Conservation (phyloP, 2,888 invertebrate genomes). For the Chrysopilus asiliformis region DNA sequence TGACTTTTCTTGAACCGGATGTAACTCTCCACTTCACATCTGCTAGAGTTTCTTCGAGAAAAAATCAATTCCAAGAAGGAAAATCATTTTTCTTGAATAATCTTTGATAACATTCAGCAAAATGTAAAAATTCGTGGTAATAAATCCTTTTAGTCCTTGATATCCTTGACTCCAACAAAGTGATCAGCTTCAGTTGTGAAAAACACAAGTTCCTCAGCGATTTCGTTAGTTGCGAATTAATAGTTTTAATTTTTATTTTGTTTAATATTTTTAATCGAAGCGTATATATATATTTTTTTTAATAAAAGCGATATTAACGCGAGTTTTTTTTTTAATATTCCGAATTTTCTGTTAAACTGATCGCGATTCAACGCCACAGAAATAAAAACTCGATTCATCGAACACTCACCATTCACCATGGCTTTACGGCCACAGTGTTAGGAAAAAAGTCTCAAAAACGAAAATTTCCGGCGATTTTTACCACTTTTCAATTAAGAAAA, state of each 20-base stretch:
- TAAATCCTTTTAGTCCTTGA: too few species aligned
- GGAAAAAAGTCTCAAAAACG: conserved; percentile 5
- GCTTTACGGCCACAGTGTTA: conserved; percentile 32
- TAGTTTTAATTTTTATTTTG: neutral
- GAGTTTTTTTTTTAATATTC: neutral
- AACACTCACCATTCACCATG: conserved; percentile 33
- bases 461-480: conserved; percentile 9
- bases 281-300: neutral
- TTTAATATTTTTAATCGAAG: too few species aligned
- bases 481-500: conserved; percentile 11
- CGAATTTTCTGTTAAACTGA: neutral
- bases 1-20: too few species aligned
- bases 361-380: conserved; percentile 7
- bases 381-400: conserved; percentile 1
- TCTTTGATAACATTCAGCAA: too few species aligned
- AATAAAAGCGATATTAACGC: neutral
- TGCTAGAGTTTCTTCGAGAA: too few species aligned
- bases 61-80: too few species aligned
- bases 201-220: neutral
- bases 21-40: too few species aligned
- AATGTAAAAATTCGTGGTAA: too few species aligned
- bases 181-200: neutral
- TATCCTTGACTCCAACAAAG: neutral
- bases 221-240: neutral
- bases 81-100: too few species aligned